Conservation (phyloP, 2,888 invertebrate genomes). For the Monochamus alternatus region DNA sequence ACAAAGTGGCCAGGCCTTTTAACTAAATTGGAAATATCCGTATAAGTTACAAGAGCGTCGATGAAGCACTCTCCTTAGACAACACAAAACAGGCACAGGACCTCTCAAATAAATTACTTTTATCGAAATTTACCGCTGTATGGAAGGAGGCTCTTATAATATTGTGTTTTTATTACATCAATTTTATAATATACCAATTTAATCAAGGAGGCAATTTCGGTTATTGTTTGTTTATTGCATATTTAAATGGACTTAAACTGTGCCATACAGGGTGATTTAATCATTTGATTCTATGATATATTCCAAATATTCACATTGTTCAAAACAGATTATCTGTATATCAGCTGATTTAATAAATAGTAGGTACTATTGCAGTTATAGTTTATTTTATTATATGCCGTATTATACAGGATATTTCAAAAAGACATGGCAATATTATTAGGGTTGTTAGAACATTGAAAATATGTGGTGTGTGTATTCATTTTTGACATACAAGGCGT, state of each 20-base stretch:
- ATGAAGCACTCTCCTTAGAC: slow-evolving; percentile 65
- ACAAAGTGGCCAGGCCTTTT: slow-evolving; percentile 70
- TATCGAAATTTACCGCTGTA: slow-evolving; percentile 64
- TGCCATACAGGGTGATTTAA: neutral
- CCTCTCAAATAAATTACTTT: slow-evolving; percentile 67
- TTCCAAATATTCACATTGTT: no score
- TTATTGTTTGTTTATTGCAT: slow-evolving; percentile 7
- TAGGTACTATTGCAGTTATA: no score
- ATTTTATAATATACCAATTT: slow-evolving; percentile 40
- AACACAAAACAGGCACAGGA: slow-evolving; percentile 63
- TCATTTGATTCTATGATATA: no score
- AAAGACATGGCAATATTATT: no score
- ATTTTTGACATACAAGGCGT: no score
- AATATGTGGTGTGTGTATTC: no score
- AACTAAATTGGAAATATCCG: slow-evolving; percentile 70
- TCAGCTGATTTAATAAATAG: no score
- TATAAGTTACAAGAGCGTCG: slow-evolving; percentile 68
- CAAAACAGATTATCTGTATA: no score
- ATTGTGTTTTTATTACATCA: slow-evolving; percentile 54
- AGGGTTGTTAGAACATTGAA: no score
- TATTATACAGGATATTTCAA: no score
- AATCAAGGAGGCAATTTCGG: slow-evolving; percentile 31
- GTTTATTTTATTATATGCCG: no score
- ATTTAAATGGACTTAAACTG: neutral
- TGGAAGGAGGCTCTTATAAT: slow-evolving; percentile 53